Evolutionary conservation across 2,888 invertebrate genomes (phyloP).

Genomic region (Himalopsyche anomala): DNA sequence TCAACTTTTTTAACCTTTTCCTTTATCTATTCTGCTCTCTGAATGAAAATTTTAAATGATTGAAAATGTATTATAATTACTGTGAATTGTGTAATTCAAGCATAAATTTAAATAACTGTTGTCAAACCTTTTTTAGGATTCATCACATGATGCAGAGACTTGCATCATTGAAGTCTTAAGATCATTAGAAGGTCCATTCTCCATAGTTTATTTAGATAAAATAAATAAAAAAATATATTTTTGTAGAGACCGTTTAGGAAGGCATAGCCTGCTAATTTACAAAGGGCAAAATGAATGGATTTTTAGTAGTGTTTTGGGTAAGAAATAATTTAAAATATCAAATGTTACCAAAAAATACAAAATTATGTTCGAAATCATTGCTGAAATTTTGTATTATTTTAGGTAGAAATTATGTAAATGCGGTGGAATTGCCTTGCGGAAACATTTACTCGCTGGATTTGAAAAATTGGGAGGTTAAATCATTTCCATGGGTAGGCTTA

Average conservation of each 20-base stretch:
- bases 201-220: conserved; percentile 86
- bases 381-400: conserved; percentile 65
- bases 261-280: conserved; percentile 87
- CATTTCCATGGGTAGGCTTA: conserved; percentile 69
- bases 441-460: conserved; percentile 78
- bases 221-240: conserved; percentile 81
- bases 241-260: conserved; percentile 89
- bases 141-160: not conserved
- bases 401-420: conserved; percentile 71
- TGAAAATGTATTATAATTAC: not conserved
- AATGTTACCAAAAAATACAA: not conserved
- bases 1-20: no score
- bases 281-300: conserved; percentile 71
- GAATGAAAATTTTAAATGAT: no score
- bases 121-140: not conserved
- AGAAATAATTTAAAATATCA: conserved; percentile 49
- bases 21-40: no score
- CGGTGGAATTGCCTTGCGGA: conserved; percentile 81
- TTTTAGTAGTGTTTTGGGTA: conserved; percentile 78
- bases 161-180: conserved; percentile 70
- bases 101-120: no score
- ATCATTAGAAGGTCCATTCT: conserved; percentile 87
- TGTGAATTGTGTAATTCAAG: not conserved
- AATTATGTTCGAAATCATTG: not conserved
- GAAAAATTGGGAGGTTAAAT: conserved; percentile 68